Evolutionary conservation across 2,888 invertebrate genomes (phyloP).

Genomic region (Athripsodes cinereus): DNA sequence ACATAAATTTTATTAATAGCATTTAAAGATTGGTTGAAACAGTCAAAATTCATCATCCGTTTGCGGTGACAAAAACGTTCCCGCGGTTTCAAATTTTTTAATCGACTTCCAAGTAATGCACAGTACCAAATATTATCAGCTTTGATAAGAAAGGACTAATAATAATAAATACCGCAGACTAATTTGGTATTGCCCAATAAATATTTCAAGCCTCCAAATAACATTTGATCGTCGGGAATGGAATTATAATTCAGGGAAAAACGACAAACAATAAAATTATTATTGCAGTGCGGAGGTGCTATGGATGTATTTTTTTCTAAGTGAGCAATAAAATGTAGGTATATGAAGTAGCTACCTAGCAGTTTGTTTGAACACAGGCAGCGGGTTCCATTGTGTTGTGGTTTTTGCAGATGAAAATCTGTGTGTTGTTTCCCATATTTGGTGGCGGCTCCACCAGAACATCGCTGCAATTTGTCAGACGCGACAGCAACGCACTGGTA

Average conservation of each 20-base stretch:
- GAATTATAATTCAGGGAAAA: not conserved
- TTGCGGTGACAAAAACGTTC: too few relatives aligned
- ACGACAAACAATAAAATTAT: not conserved
- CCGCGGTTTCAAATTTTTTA: too few relatives aligned
- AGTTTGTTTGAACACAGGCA: too few relatives aligned
- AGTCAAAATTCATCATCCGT: too few relatives aligned
- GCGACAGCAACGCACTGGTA: slow-evolving; percentile 20
- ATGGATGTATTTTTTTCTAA: not conserved
- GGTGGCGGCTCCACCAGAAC: slow-evolving; percentile 11
- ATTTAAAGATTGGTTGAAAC: too few relatives aligned
- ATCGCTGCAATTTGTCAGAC: slow-evolving; percentile 26
- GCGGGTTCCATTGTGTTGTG: slow-evolving; percentile 9
- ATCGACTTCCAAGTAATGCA: too few relatives aligned
- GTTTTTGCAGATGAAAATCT: slow-evolving; percentile 14
- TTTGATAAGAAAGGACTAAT: too few relatives aligned
- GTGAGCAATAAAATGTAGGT: not conserved
- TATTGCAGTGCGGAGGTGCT: slow-evolving; percentile 1
- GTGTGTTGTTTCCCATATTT: slow-evolving; percentile 11
- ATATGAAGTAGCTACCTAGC: not conserved
- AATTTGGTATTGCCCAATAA: not conserved
- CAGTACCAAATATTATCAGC: too few relatives aligned
- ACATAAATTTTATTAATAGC: too few relatives aligned
- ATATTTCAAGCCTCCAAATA: not conserved
- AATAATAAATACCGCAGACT: not conserved
- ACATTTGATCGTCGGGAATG: not conserved